Conservation (phyloP, 2,888 invertebrate genomes). For the Corythucha ciliata region DNA sequence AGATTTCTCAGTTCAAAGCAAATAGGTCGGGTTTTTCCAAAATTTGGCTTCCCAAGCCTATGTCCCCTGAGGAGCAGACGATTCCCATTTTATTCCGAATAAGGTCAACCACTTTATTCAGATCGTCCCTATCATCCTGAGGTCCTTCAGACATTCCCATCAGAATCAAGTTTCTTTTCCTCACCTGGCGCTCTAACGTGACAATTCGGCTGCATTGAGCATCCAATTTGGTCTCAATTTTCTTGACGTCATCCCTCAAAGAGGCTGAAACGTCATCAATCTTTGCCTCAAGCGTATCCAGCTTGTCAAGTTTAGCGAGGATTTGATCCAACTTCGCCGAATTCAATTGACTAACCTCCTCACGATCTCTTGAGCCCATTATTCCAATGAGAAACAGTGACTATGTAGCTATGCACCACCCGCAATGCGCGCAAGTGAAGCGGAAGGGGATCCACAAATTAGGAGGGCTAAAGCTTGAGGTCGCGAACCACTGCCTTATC, state of each 20-base stretch:
- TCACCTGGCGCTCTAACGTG: slow-evolving; percentile 1
- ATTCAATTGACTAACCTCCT: background rate
- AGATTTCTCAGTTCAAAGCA: background rate
- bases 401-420: background rate
- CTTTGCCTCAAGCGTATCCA: slow-evolving; percentile 9
- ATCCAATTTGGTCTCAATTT: slow-evolving; percentile 7
- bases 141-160: slow-evolving; percentile 8
- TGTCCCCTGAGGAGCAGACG: background rate
- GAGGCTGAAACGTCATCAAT: slow-evolving; percentile 5
- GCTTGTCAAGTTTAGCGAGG: slow-evolving; percentile 9
- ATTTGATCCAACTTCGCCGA: background rate
- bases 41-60: background rate
- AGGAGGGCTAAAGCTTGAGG: too few relatives aligned
- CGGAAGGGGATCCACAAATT: too few relatives aligned
- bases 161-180: slow-evolving; percentile 12
- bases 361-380: background rate
- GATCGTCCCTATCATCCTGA: background rate
- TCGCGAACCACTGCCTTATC: too few relatives aligned
- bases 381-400: background rate
- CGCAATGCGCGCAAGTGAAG: background rate
- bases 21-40: background rate
- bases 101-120: background rate
- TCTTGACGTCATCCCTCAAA: slow-evolving; percentile 3
- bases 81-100: background rate
- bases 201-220: slow-evolving; percentile 3